Conservation (phyloP, 2,113 vertebrate genomes). For the Vicugna pacos region DNA sequence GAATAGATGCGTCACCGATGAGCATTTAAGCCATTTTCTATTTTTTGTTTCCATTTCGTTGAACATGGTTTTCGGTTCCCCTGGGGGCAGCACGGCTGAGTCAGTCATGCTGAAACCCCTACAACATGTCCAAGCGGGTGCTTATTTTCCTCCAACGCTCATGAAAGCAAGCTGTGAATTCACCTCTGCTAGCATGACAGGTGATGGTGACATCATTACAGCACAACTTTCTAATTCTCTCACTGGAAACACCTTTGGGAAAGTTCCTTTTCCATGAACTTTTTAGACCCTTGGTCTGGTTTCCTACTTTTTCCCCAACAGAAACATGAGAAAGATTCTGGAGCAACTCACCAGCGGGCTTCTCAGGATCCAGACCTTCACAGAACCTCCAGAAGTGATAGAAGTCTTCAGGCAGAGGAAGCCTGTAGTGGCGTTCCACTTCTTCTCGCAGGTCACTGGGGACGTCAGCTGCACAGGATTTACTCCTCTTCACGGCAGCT, state of each 20-base stretch:
- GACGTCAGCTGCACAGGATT: constrained; percentile 78
- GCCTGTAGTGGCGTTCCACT: constrained; percentile 89
- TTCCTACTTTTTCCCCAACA: neutral
- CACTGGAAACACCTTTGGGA: neutral
- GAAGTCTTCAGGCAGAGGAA: constrained; percentile 95
- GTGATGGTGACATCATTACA: neutral
- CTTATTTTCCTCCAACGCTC: neutral
- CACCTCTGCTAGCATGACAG: neutral
- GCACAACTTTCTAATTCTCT: constrained; percentile 11
- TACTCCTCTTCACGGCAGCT: constrained; percentile 88
- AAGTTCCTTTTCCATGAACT: neutral
- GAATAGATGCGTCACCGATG: neutral
- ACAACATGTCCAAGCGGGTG: neutral
- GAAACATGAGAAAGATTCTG: neutral
- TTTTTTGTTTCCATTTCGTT: neutral
- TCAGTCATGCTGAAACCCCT: neutral
- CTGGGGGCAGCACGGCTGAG: neutral
- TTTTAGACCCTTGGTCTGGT: neutral
- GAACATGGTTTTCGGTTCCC: neutral
- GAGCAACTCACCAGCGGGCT: constrained; percentile 90
- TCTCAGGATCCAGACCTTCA: constrained; percentile 89
- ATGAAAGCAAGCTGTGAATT: neutral
- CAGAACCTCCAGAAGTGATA: constrained; percentile 98
- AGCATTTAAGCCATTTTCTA: neutral
- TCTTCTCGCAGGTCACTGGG: constrained; percentile 85